Base-by-base conservation (phyloP, 2,113 vertebrate species). In the Morphnarchus princeps region DNA sequence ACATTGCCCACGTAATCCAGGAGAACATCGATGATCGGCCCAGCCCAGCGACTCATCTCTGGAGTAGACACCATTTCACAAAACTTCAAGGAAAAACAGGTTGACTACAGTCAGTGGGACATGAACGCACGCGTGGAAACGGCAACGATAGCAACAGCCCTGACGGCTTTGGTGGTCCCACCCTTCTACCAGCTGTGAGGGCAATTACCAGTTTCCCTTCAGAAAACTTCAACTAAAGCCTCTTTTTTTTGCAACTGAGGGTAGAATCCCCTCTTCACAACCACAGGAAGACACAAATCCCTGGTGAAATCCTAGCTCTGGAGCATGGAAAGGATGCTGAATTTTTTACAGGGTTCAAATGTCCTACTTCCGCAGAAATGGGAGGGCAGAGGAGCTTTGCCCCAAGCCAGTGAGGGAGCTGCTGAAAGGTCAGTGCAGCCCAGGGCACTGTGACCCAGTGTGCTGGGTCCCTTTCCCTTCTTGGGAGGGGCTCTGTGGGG, bases 1-100 rank as follows among this genome's bases (percentile, higher is more conserved):
- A 99, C 99, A 0, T 99, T 99, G 57, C 98, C 99, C 52, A 99
- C 99, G 2, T 99, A 99, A 97, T 99, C 99, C 97, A 99, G 98
- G 38, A 99, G 98, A 93, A 99, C 85, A n/a, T 99, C 99, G 3
- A 99, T 96, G 88, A 99, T 97, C 0, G 99, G 99, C n/a, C 99
- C 99, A 0, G 99, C 99, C 98, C 98, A 98, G 89, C 98, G 97
- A 95, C 98, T 98, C 86, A 99, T 98, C 76, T 98, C 97, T 1
- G 98, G 97, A n/a, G 99, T 96, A 2, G 99, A 99, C 91, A 99
- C 97, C 98, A 99, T 98, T 96, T 99, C 99, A 89, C 99, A 99
- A 96, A 99, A 99, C 99, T 99, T 97, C 26, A 95, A 96, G 65
- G 81, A 57, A 96, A 88, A 92, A 72, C 19, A 93, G 6, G 62